Base-by-base conservation (phyloP, 2,113 vertebrate genomes). In the Anthoscopus minutus region DNA sequence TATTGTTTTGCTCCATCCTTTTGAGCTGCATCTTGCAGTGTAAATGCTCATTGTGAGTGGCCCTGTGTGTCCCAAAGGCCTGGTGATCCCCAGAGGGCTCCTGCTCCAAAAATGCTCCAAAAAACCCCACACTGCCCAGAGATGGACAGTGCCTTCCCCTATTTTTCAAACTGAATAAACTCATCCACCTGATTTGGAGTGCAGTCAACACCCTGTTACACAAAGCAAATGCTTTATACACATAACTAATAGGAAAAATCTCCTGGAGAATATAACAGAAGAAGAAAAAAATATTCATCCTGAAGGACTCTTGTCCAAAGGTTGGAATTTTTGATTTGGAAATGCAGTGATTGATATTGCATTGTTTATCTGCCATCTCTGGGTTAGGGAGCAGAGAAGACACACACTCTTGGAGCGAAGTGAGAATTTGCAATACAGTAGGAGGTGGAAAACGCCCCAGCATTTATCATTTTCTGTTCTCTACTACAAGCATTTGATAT, bases 121-220 rank as follows among this genome's bases (percentile, higher is more conserved):
- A 48, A 42, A 44, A 47, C 23, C 62, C 58, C 14, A 0, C 47
- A 8, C 23, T 1, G 0, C 40, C 67, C 7, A 4, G 74, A n/a
- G 28, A 3, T 20, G 12, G 42, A 10, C 1, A 3, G 10, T 23
- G 44, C 78, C 40, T 60, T 31, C 22, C 33, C 40, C 31, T 6
- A 1, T 23, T 69, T 44, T 37, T 50, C 33, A 54, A 50, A 72
- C 33, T 5, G 51, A 38, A 25, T 22, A 22, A 78, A 54, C 33
- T 66, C 83, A 33, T 23, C 60, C 24, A 1, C 37, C 44, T 5
- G 23, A 10, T 40, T 7, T 28, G 50, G 66, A 57, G 14, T 17
- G 45, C 50, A 70, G 6, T 37, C 38, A 47, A 71, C 35, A 13
- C 8, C 25, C 23, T n/a, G 38, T 31, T 22, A 42, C 56, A 38